phyloP scores from a whole-genome alignment of 2,888 invertebrate genomes.

The Mesorhabditis spiculigera region DNA sequence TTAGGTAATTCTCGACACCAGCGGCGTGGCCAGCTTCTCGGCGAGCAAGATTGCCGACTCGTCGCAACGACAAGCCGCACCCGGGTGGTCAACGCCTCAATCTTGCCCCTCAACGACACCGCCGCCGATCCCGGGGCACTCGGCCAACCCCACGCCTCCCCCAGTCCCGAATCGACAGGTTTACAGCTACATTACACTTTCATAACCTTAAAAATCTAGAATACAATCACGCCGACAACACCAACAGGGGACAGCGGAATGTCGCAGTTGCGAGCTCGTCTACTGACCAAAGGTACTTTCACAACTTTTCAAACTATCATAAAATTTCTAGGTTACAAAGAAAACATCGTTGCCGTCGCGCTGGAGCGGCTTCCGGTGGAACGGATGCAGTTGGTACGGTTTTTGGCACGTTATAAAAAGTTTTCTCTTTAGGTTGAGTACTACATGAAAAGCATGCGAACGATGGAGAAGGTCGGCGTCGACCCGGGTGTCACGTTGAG shows the following conservation, averaged over 20 bases:
- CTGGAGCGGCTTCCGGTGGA: constrained; percentile 1
- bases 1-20: background rate
- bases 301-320: background rate
- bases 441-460: background rate
- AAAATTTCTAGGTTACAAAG: background rate
- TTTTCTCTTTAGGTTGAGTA: background rate
- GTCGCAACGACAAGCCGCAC: background rate
- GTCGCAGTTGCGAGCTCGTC: background rate
- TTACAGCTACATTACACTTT: background rate
- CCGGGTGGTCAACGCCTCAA: background rate
- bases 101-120: background rate
- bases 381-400: background rate
- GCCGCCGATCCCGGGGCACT: constrained; percentile 1
- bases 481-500: background rate
- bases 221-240: background rate
- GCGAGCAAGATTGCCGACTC: background rate
- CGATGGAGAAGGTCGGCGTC: background rate
- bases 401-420: background rate
- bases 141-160: background rate
- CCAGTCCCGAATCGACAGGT: background rate
- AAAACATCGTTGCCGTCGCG: background rate
- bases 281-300: background rate
- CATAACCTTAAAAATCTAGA: background rate
- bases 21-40: background rate
- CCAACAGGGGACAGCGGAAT: background rate